Percentiles rank a stretch among this genome's conserved stretches.
These are phyloP conservation scores for Drosophila limbata DNA, from an alignment of 2,888 invertebrate species.

Conservation along the genomic window DNA sequence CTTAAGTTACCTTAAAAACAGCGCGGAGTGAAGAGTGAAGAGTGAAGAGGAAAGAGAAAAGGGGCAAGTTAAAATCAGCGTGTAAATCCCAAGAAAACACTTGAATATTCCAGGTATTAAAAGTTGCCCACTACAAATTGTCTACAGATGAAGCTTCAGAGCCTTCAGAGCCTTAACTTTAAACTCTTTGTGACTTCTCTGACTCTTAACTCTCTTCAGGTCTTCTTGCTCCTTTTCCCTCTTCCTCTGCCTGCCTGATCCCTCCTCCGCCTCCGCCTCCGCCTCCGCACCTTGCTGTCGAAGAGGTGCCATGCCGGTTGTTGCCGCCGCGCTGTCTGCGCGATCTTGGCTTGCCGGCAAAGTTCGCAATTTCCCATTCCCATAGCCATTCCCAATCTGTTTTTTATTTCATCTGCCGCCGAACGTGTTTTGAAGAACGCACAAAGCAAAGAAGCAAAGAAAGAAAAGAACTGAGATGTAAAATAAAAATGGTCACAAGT, in stretches of 20 bases:
- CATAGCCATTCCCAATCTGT: constrained; percentile 27
- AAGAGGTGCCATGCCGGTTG: constrained; percentile 36
- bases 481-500: constrained; percentile 77
- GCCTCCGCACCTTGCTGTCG: constrained; percentile 22
- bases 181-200: constrained; percentile 20
- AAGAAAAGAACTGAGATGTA: constrained; percentile 48
- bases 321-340: constrained; percentile 75
- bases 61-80: constrained; percentile 7
- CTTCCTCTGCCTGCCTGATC: background rate
- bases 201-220: constrained; percentile 31
- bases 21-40: background rate
- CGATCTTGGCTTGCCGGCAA: constrained; percentile 63
- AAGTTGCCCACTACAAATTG: constrained; percentile 75
- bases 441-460: constrained; percentile 36
- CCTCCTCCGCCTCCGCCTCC: background rate
- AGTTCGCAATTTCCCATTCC: constrained; percentile 28
- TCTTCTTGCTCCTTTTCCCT: background rate
- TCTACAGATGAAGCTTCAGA: constrained; percentile 47
- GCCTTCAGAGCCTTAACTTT: constrained; percentile 15
- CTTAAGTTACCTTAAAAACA: background rate
- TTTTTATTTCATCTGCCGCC: constrained; percentile 78
- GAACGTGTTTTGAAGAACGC: constrained; percentile 71
- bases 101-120: constrained; percentile 84
- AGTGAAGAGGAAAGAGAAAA: background rate
- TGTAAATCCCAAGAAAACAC: constrained; percentile 84